Evolutionary conservation across 2,113 vertebrate genomes (phyloP).

Genomic region (Clarias batrachus): DNA sequence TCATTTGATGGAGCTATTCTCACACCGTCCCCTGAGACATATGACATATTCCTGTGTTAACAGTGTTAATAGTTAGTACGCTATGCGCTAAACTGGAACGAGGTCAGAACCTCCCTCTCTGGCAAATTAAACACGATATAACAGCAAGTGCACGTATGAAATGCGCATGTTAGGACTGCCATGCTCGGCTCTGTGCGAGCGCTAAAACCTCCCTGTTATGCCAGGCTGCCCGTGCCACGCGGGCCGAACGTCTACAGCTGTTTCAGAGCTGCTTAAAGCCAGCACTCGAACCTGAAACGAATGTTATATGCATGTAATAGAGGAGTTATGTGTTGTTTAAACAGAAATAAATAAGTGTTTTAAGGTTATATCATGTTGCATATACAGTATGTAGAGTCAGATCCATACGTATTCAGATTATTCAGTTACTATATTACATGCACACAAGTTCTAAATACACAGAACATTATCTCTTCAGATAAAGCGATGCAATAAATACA

Average conservation of each 20-base stretch:
- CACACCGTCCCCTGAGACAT: constrained; percentile 16
- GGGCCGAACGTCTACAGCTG: background rate
- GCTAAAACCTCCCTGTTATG: background rate
- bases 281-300: background rate
- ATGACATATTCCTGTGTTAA: constrained; percentile 13
- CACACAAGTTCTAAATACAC: too few species aligned
- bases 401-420: too few species aligned
- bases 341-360: background rate
- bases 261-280: background rate
- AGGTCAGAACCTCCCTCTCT: background rate
- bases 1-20: constrained; percentile 29
- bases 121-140: constrained; percentile 12
- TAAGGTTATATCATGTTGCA: background rate
- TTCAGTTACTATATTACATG: too few species aligned
- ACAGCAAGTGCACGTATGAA: constrained; percentile 8
- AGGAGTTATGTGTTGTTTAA: background rate
- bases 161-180: background rate
- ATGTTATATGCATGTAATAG: background rate
- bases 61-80: background rate
- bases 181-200: background rate
- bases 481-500: too few species aligned
- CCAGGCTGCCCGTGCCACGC: background rate
- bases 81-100: background rate
- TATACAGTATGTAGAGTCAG: background rate
- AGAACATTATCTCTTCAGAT: too few species aligned